Evolutionary conservation across 2,797 vertebrate species (phyloP).

Genomic region (Antennarius maculatus): DNA sequence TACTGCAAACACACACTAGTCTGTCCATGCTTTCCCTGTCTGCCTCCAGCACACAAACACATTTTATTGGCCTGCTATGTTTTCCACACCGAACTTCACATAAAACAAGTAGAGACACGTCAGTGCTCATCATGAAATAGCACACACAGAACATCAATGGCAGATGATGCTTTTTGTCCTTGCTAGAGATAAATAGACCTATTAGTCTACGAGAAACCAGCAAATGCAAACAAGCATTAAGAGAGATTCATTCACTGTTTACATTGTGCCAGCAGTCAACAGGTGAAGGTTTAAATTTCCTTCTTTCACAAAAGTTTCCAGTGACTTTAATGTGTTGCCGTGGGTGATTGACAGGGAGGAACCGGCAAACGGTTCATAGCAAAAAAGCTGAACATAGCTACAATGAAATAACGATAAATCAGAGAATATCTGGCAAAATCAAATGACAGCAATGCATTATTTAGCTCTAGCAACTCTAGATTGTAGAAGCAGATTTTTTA

Average conservation of each 20-base stretch:
- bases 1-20: constrained; percentile 54
- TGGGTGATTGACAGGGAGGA: no score
- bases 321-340: background rate
- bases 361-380: constrained; percentile 3
- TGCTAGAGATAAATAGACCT: constrained; percentile 23
- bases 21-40: constrained; percentile 40
- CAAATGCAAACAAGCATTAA: constrained; percentile 1
- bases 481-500: constrained; percentile 11
- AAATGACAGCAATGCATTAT: constrained; percentile 22
- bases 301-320: background rate
- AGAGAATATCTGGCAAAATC: background rate
- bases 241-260: constrained; percentile 7
- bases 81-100: constrained; percentile 44
- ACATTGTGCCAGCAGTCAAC: background rate
- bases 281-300: background rate
- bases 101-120: constrained; percentile 59
- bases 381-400: constrained; percentile 5
- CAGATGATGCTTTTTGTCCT: constrained; percentile 29
- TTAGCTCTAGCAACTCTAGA: constrained; percentile 18
- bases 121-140: constrained; percentile 27
- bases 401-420: constrained; percentile 16
- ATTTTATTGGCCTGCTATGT: constrained; percentile 61
- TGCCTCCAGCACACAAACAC: constrained; percentile 63
- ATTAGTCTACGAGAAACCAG: constrained; percentile 10
- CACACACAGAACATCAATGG: constrained; percentile 24